Evolutionary conservation across 2,888 invertebrate species (phyloP).

Genomic region (Diadegma fenestrale): DNA sequence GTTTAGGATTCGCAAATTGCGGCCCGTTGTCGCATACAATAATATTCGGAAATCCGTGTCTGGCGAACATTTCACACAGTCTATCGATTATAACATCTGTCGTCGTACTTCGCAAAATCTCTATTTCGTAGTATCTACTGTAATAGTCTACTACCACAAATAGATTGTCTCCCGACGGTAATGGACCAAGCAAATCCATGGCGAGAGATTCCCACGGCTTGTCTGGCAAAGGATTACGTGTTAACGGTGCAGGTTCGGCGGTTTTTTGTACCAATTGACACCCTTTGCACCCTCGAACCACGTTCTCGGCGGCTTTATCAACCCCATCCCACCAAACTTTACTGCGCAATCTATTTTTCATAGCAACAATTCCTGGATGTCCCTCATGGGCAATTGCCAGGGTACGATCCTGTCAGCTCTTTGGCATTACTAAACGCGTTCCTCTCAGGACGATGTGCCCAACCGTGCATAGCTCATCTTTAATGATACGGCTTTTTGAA

Average conservation of each 20-base stretch:
- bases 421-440: conserved; percentile 70
- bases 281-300: conserved; percentile 65
- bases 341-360: conserved; percentile 68
- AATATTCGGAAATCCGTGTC: conserved; percentile 69
- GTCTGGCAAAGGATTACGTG: conserved; percentile 57
- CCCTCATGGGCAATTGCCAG: conserved; percentile 76
- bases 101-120: conserved; percentile 55
- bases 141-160: conserved; percentile 72
- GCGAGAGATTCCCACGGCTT: conserved; percentile 67
- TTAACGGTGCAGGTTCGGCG: conserved; percentile 65
- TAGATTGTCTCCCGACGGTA: conserved; percentile 63
- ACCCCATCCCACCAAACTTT: conserved; percentile 73
- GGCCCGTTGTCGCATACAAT: conserved; percentile 71
- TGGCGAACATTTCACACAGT: conserved; percentile 72
- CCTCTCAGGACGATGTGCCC: conserved; percentile 66
- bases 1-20: conserved; percentile 45
- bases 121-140: conserved; percentile 67
- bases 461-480: conserved; percentile 65
- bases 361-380: conserved; percentile 72
- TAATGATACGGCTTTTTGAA: conserved; percentile 54
- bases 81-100: conserved; percentile 63
- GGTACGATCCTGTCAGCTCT: conserved; percentile 62
- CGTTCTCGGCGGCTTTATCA: conserved; percentile 70
- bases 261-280: conserved; percentile 68
- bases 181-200: conserved; percentile 69